Conservation (phyloP, 2,888 invertebrate species). For the Hymenopus coronatus region DNA sequence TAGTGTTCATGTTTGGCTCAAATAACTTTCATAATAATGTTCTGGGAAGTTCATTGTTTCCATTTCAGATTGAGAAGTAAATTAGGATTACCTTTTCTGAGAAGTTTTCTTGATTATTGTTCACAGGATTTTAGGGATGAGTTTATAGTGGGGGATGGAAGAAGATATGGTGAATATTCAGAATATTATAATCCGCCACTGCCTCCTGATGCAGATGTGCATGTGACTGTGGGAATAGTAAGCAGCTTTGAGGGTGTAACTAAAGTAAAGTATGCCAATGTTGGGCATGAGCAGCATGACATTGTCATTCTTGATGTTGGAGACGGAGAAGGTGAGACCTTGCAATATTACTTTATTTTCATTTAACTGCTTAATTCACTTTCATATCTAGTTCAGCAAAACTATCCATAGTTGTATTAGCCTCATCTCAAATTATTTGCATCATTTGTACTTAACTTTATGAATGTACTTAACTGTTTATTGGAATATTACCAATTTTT, state of each 20-base stretch:
- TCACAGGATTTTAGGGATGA: constrained; percentile 55
- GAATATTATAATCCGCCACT: constrained; percentile 67
- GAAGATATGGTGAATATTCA: constrained; percentile 64
- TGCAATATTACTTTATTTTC: no score
- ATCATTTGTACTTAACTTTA: no score
- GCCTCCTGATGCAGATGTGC: constrained; percentile 58
- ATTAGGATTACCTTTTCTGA: neutral
- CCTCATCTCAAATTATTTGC: no score
- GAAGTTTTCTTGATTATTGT: constrained; percentile 30
- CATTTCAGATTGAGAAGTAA: no score
- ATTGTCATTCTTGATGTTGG: constrained; percentile 52
- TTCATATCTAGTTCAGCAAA: no score
- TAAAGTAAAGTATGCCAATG: constrained; percentile 63
- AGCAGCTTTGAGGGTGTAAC: constrained; percentile 65
- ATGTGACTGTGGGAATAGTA: constrained; percentile 68
- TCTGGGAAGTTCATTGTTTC: no score
- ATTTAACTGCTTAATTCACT: no score
- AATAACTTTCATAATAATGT: no score
- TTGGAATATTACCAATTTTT: no score
- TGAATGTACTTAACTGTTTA: no score
- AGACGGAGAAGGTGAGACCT: neutral
- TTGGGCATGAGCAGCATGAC: constrained; percentile 49
- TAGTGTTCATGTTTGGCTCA: no score
- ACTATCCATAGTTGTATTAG: no score
- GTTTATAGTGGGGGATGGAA: constrained; percentile 76